phyloP scores from a whole-genome alignment of 2,797 vertebrate genomes.

The Distichodus sexfasciatus region DNA sequence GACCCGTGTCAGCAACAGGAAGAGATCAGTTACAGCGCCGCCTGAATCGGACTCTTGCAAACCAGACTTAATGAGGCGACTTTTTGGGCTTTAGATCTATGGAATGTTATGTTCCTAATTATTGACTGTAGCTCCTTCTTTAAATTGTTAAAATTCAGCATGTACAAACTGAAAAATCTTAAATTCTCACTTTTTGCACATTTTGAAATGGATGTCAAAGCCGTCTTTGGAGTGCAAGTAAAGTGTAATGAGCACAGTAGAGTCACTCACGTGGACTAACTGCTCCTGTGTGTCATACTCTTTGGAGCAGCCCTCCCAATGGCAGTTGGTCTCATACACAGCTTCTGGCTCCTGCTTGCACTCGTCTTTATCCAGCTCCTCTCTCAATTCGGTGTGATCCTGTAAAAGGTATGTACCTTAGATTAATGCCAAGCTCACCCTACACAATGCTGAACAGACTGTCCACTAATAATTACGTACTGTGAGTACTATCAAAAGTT shows the following conservation, averaged over 20 bases:
- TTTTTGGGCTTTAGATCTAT: constrained; percentile 31
- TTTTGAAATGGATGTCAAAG: neutral
- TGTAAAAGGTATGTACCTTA: constrained; percentile 49
- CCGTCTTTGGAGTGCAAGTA: too few species aligned
- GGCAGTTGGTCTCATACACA: constrained; percentile 96
- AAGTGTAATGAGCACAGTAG: neutral
- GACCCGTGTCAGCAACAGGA: constrained; percentile 60
- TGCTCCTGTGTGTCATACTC: constrained; percentile 98
- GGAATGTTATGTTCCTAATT: constrained; percentile 12
- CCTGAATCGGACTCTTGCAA: constrained; percentile 47
- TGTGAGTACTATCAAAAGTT: too few species aligned
- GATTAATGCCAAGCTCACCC: neutral
- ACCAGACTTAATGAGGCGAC: constrained; percentile 56
- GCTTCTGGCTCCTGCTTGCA: constrained; percentile 95
- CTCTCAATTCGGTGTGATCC: constrained; percentile 91
- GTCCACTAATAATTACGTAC: too few species aligned
- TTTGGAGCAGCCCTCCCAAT: constrained; percentile 93
- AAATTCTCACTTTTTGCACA: neutral
- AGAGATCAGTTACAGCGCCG: constrained; percentile 58
- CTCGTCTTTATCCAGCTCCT: constrained; percentile 95
- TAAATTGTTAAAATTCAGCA: neutral
- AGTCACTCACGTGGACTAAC: constrained; percentile 88
- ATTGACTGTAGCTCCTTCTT: constrained; percentile 2
- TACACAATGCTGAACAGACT: too few species aligned
- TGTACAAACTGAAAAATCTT: neutral